Base-by-base conservation (phyloP, 2,888 invertebrate species). In the Diadegma fenestrale region DNA sequence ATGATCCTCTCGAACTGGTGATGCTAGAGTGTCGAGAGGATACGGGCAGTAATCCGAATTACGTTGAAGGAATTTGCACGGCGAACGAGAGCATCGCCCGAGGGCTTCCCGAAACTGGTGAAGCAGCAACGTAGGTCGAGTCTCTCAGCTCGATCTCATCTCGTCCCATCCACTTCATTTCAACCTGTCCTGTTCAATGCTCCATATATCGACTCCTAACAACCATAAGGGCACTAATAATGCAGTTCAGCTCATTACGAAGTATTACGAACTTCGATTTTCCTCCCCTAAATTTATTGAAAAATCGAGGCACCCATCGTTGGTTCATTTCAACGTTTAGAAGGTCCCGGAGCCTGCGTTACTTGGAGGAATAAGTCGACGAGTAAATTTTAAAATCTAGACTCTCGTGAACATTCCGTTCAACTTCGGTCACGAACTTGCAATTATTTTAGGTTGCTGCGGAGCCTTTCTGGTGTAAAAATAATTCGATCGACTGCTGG, bases 21-120 rank as follows among this genome's bases (percentile, higher is more conserved):
- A 33, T 68, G 68, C 54, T 22, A 80, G 10, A 68, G 33, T 33
- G 63, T 58, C 77, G 73, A 72, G 68, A 77, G 80, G 77, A 86
- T 86, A 69, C 82, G 68, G 51, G 77, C 77, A 82, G 82, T 86
- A 86, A 86, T 86, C 86, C 86, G 86, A 77, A 86, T 86, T 83
- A 86, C 86, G 82, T 82, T 71, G 86, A 72, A 80, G 86, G 82
- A 86, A 86, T 86, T 86, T 86, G 82, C 77, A 83, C 82, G 77
- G 80, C 77, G 86, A 86, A 86, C 77, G 86, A 86, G 80, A 77
- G 82, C 73, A 69, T 80, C 61, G 80, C 86, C 80, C 82, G 77
- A 83, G 82, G 86, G 82, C 82, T 86, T 83, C 80, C 73, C 80
- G 77, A 82, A 80, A 77, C 82, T 80, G 66, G 61, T 68, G 75